Percentiles rank a stretch among this genome's conserved stretches.
These are phyloP conservation scores for Arnoldichthys spilopterus DNA, from an alignment of 2,797 vertebrate species.

Conservation along the genomic window DNA sequence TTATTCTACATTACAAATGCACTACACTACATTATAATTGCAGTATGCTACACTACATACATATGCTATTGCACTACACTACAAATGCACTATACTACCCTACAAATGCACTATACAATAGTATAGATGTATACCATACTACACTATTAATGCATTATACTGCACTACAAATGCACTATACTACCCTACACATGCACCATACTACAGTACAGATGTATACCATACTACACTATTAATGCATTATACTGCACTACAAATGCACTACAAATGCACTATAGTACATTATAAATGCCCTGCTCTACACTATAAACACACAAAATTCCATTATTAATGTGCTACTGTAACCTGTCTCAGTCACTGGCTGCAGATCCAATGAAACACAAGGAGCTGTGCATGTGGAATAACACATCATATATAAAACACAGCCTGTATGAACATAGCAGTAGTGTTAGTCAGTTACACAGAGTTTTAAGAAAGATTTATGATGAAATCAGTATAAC, in stretches of 20 bases:
- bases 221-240: not conserved
- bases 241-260: no score
- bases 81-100: not conserved
- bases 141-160: no score
- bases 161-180: not conserved
- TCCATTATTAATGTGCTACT: not conserved
- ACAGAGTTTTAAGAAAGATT: slow-evolving; percentile 20
- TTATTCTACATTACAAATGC: not conserved
- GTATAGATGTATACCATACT: no score
- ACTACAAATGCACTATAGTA: no score
- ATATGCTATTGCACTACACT: not conserved
- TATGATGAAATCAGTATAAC: slow-evolving; percentile 13
- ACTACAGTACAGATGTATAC: not conserved
- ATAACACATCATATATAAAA: slow-evolving; percentile 2
- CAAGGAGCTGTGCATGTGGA: not conserved
- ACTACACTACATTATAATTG: not conserved
- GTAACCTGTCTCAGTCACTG: slow-evolving; percentile 52
- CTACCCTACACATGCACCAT: not conserved
- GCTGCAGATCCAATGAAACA: not conserved
- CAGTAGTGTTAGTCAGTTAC: not conserved
- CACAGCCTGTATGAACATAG: not conserved
- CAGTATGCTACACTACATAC: not conserved
- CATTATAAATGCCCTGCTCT: not conserved
- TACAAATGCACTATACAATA: no score
- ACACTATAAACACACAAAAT: no score